Conservation (phyloP, 2,888 invertebrate species). For the Spisula subtruncata region DNA sequence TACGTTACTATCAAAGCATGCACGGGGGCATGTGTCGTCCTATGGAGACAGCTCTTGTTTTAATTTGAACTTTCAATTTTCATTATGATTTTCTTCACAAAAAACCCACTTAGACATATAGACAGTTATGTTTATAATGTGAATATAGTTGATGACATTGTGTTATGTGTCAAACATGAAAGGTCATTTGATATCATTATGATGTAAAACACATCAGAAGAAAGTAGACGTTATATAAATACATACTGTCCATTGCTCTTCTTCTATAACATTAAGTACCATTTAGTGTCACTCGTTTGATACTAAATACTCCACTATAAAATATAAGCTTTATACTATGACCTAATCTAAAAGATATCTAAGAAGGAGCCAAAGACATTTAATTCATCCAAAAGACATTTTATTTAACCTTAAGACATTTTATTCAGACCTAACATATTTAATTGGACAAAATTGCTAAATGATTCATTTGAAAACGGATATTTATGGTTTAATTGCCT, state of each 20-base stretch:
- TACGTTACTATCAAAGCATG: too few relatives aligned
- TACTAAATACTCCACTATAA: not conserved
- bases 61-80: not conserved
- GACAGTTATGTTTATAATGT: not conserved
- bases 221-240: not conserved
- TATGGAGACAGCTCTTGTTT: too few relatives aligned
- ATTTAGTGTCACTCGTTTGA: slow-evolving; percentile 10
- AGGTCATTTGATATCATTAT: not conserved
- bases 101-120: not conserved
- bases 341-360: not conserved
- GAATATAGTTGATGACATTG: not conserved
- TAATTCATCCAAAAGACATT: slow-evolving; percentile 21
- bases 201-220: not conserved
- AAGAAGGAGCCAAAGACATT: not conserved
- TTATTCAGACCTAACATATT: not conserved
- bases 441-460: slow-evolving; percentile 26
- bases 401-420: slow-evolving; percentile 26
- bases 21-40: too few relatives aligned
- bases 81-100: not conserved
- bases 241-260: not conserved
- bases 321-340: not conserved
- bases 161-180: not conserved
- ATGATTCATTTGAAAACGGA: slow-evolving; percentile 23
- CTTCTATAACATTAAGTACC: not conserved
- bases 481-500: slow-evolving; percentile 20